Conservation (phyloP, 2,888 invertebrate species). For the Aproaerema taeniolella region DNA sequence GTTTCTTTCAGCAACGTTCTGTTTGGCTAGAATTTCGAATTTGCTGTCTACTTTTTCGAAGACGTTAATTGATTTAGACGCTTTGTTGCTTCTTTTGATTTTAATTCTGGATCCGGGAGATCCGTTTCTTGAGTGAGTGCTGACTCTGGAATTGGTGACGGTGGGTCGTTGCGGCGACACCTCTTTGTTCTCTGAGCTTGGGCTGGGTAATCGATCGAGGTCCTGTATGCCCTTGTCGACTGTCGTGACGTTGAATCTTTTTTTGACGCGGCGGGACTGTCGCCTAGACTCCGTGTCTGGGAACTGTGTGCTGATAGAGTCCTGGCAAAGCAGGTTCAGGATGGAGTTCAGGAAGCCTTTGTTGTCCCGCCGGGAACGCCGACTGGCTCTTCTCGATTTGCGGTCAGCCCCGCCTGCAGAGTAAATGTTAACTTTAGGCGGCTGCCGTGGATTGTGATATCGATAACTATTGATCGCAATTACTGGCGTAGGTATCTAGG, state of each 20-base stretch:
- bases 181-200: no score
- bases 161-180: background rate
- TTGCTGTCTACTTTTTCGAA: constrained; percentile 4
- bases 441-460: no score
- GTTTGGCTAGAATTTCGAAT: constrained; percentile 5
- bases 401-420: background rate
- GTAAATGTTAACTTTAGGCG: background rate
- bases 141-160: background rate
- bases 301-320: constrained; percentile 41
- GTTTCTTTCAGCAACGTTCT: background rate
- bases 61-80: constrained; percentile 20
- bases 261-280: background rate
- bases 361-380: constrained; percentile 29
- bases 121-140: no score
- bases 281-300: constrained; percentile 24
- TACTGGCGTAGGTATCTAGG: no score
- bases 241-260: background rate
- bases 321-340: constrained; percentile 41
- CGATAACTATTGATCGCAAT: no score
- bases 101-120: no score
- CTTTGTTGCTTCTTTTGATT: constrained; percentile 1
- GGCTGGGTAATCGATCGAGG: constrained; percentile 1
- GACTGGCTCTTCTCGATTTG: constrained; percentile 12
- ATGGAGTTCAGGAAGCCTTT: constrained; percentile 43
- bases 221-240: constrained; percentile 6